phyloP scores from a whole-genome alignment of 1,140 invertebrate species.

The Pseudachorutes palmiensis region DNA sequence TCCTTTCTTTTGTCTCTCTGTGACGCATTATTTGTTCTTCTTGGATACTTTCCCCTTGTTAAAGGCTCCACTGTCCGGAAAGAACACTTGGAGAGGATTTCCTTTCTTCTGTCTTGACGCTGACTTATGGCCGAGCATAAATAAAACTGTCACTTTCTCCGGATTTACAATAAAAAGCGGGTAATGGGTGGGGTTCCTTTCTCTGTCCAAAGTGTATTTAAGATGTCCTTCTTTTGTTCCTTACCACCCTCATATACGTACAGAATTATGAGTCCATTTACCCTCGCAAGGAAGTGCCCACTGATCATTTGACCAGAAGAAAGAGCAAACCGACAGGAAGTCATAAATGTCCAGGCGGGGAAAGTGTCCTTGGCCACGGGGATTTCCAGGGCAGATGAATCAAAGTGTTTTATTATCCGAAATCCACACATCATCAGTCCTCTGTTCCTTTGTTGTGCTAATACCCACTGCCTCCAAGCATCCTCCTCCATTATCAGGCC shows the following conservation, averaged over 20 bases:
- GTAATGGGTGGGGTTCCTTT: conserved; percentile 4
- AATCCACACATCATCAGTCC: too few relatives aligned
- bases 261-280: conserved; percentile 34
- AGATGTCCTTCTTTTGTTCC: neutral
- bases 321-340: conserved; percentile 1
- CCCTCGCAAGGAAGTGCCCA: neutral
- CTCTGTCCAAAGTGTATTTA: neutral
- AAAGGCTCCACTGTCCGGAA: neutral
- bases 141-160: conserved; percentile 13
- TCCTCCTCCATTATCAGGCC: too few relatives aligned
- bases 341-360: neutral
- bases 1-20: neutral
- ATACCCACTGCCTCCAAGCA: too few relatives aligned
- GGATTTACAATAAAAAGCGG: neutral
- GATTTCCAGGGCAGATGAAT: too few relatives aligned
- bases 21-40: neutral
- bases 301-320: conserved; percentile 6
- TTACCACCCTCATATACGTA: conserved; percentile 16
- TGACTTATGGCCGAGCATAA: conserved; percentile 29
- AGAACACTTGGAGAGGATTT: too few relatives aligned
- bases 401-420: too few relatives aligned
- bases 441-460: too few relatives aligned
- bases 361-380: too few relatives aligned
- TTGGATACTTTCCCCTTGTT: neutral
- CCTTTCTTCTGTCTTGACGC: conserved; percentile 13